Conservation (phyloP, 2,113 vertebrate species). For the Varanus komodoensis region DNA sequence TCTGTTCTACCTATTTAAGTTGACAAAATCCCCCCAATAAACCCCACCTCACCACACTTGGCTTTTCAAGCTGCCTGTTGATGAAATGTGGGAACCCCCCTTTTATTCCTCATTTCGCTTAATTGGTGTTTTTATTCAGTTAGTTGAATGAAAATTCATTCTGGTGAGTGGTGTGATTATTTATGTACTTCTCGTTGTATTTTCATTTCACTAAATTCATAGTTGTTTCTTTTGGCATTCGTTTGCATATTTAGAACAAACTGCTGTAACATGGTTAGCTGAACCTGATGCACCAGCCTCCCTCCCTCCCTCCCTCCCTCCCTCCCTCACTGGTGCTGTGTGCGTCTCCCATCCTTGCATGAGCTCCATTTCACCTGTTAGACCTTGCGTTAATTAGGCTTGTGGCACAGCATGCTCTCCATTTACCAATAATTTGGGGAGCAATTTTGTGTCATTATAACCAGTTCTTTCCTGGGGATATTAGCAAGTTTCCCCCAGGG, state of each 20-base stretch:
- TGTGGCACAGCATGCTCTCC: conserved; percentile 29
- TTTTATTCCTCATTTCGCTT: neutral
- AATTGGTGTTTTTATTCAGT: neutral
- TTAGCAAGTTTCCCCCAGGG: conserved; percentile 16
- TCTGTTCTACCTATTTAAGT: neutral
- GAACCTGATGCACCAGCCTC: conserved; percentile 33
- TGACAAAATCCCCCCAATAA: neutral
- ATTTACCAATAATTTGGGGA: conserved; percentile 47
- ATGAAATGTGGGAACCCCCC: neutral
- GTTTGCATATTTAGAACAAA: neutral
- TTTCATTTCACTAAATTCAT: neutral
- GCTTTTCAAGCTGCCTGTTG: neutral
- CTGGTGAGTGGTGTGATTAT: neutral
- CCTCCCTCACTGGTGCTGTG: too few relatives aligned
- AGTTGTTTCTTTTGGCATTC: neutral
- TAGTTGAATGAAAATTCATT: neutral
- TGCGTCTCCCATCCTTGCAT: neutral
- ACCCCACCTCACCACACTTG: neutral
- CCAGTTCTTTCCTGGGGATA: conserved; percentile 35
- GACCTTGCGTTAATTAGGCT: conserved; percentile 59
- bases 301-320: neutral
- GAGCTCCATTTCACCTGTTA: conserved; percentile 33
- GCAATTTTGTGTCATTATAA: conserved; percentile 30
- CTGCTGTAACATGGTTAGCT: conserved; percentile 7
- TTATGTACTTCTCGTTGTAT: neutral